Percentiles rank a stretch among this genome's conserved stretches.
These are phyloP conservation scores for Cynodonichthys magdalenae DNA, from an alignment of 2,797 vertebrate genomes.

Conservation along the genomic window DNA sequence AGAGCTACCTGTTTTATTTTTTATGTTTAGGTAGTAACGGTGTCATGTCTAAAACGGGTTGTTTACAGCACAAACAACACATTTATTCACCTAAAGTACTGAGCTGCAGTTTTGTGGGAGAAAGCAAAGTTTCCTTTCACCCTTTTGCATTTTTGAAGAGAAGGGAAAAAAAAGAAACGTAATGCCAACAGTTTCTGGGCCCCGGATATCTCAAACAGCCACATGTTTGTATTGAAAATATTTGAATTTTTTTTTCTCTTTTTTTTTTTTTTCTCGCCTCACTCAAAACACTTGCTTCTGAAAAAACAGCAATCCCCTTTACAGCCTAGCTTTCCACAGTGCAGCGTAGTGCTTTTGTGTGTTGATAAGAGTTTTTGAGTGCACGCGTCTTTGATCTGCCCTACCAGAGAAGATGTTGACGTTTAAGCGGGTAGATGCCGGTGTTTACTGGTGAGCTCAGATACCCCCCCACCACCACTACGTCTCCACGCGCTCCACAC, in stretches of 20 bases:
- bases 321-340: slow-evolving; percentile 68
- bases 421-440: slow-evolving; percentile 76
- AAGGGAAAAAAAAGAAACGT: slow-evolving; percentile 44
- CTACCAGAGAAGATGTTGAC: slow-evolving; percentile 74
- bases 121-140: slow-evolving; percentile 64
- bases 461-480: slow-evolving; percentile 56
- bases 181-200: slow-evolving; percentile 60
- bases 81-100: slow-evolving; percentile 41
- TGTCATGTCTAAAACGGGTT: slow-evolving; percentile 23
- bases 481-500: slow-evolving; percentile 26
- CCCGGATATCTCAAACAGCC: slow-evolving; percentile 80
- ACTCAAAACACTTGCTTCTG: slow-evolving; percentile 73
- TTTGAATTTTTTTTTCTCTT: slow-evolving; percentile 57
- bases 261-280: slow-evolving; percentile 12
- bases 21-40: slow-evolving; percentile 2
- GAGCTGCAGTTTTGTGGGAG: slow-evolving; percentile 46
- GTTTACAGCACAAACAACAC: slow-evolving; percentile 23
- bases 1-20: slow-evolving; percentile 32
- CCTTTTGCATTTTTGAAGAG: slow-evolving; percentile 55
- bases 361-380: slow-evolving; percentile 79
- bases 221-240: slow-evolving; percentile 81
- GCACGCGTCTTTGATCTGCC: slow-evolving; percentile 81
- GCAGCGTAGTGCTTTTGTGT: slow-evolving; percentile 71
- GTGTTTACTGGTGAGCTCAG: slow-evolving; percentile 74
- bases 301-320: slow-evolving; percentile 80